Percentiles rank a stretch among this genome's conserved stretches.
These are phyloP conservation scores for Hirtodrosophila histrioides DNA, from an alignment of 2,888 invertebrate species.

Conservation along the genomic window DNA sequence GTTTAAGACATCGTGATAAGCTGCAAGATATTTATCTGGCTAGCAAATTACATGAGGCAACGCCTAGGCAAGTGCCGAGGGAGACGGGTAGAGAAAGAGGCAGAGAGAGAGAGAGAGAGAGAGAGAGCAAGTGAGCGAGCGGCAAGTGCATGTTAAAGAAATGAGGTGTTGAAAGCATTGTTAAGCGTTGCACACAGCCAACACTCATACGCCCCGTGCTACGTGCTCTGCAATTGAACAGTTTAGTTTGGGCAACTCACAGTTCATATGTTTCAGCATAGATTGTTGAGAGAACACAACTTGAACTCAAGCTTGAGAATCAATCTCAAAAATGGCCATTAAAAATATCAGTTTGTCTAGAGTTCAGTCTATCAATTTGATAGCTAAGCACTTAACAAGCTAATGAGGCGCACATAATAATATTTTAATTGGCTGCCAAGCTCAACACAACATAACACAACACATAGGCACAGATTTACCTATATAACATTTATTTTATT, in stretches of 20 bases:
- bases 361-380: slow-evolving; percentile 1
- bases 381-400: slow-evolving; percentile 22
- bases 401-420: slow-evolving; percentile 66
- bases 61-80: slow-evolving; percentile 67
- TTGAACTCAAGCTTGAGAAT: slow-evolving; percentile 2
- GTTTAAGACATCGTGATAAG: slow-evolving; percentile 79
- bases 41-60: slow-evolving; percentile 77
- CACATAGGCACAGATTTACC: slow-evolving; percentile 31
- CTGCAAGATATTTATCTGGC: slow-evolving; percentile 73
- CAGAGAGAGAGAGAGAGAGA: not conserved
- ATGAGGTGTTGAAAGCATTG: slow-evolving; percentile 75
- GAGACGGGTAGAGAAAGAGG: not conserved
- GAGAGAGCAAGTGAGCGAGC: slow-evolving; percentile 4
- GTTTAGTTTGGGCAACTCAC: no score
- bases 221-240: slow-evolving; percentile 48
- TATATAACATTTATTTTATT: slow-evolving; percentile 46
- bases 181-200: slow-evolving; percentile 49
- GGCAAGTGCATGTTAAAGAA: slow-evolving; percentile 50
- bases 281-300: slow-evolving; percentile 1
- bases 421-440: slow-evolving; percentile 66
- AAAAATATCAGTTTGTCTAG: not conserved
- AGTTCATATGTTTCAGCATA: not conserved
- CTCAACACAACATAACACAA: slow-evolving; percentile 14
- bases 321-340: slow-evolving; percentile 6
- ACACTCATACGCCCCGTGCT: slow-evolving; percentile 58